Evolutionary conservation across 2,113 vertebrate species (phyloP), one percentile per base, ranked within the genome.

Genomic region (Campylomormyrus tamandua): DNA sequence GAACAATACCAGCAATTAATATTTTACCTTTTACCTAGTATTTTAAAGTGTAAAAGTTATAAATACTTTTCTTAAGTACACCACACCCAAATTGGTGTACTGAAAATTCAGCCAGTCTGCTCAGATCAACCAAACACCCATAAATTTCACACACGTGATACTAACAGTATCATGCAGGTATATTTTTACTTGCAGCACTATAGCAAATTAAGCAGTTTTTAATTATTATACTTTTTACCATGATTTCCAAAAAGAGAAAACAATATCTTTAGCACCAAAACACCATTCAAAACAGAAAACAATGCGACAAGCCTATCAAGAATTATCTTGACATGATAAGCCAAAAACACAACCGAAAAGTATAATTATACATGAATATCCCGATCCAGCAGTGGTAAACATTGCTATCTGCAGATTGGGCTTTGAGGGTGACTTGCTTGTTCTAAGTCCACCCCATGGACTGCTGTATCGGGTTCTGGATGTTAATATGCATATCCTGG

Each of bases 71-170:
- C 70, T 62, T 56, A 49, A 89, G 48, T 49, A 91, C 89, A 91
- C 90, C 89, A 93, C 90, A 87, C 89, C 91, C 88, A 83, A 84
- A 83, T 35, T 89, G 31, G 80, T 91, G 88, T 87, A 80, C 66
- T 84, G 52, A 91, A 90, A 42, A 58, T 52, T 87, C 74, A 83
- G 45, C 45, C 35, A 88, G 24, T 74, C 87, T 88, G 35, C 31
- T 53, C 39, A 88, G 87, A 39, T 53, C 52, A 88, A 62, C 17
- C 53, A 62, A 88, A 74, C 9, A 53, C 56, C 45, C 21, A 88
- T n/a, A 13, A 83, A 39, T 56, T 77, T 56, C 70, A 80, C 48
- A 83, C 21, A 89, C 24, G 49, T 24, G 48, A 10, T 58, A 62
- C 31, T 49, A 80, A 42, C 10, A 39, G 45, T 52, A 80, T 46